phyloP scores from a whole-genome alignment of 2,888 invertebrate genomes.

The Lithophane socia region DNA sequence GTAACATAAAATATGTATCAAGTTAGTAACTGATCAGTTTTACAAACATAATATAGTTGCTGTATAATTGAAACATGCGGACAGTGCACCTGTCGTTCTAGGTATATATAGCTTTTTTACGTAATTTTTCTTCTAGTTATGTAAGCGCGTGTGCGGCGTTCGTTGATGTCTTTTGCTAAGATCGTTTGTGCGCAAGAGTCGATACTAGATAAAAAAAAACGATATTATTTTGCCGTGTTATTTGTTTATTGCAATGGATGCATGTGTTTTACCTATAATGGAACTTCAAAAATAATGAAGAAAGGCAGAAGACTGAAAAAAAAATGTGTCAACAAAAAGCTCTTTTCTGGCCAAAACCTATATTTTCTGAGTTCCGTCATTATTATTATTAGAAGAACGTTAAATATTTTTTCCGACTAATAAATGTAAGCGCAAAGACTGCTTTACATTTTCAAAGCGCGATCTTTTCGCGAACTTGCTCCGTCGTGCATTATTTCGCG shows the following conservation, averaged over 20 bases:
- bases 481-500: background rate
- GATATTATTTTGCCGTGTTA: no score
- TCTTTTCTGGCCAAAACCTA: background rate
- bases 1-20: slow-evolving; percentile 38
- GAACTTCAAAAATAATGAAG: no score
- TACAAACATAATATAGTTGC: slow-evolving; percentile 34
- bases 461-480: background rate
- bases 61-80: slow-evolving; percentile 27
- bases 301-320: background rate
- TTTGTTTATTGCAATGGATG: no score
- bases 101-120: background rate
- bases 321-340: background rate
- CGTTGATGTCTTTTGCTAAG: slow-evolving; percentile 77
- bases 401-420: background rate
- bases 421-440: background rate
- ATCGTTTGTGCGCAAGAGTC: slow-evolving; percentile 54
- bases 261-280: no score
- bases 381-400: background rate
- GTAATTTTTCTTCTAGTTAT: background rate
- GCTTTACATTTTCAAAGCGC: background rate
- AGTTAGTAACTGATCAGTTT: slow-evolving; percentile 24
- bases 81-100: slow-evolving; percentile 8
- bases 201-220: background rate
- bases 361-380: background rate
- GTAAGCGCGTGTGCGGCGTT: slow-evolving; percentile 37